Evolutionary conservation across 2,888 invertebrate species (phyloP).

Genomic region (Mayetiola destructor): DNA sequence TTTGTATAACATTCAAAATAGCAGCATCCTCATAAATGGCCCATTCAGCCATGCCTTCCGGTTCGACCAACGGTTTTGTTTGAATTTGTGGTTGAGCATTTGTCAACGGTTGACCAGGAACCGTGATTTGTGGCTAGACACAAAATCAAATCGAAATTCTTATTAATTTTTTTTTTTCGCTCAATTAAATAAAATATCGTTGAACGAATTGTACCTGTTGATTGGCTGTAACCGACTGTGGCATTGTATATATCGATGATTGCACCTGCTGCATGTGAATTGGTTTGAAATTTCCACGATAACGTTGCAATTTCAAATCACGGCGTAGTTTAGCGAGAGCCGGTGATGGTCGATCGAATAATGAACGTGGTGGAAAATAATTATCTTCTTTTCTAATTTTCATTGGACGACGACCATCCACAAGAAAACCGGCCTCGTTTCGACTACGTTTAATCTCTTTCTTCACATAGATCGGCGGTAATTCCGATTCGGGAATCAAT

Average conservation of each 20-base stretch:
- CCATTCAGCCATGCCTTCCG: constrained; percentile 71
- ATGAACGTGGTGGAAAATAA: constrained; percentile 59
- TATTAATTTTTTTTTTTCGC: no score
- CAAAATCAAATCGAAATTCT: no score
- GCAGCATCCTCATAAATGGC: constrained; percentile 81
- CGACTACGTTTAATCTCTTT: constrained; percentile 60
- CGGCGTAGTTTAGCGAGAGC: constrained; percentile 59
- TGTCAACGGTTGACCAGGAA: neutral
- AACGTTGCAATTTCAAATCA: constrained; percentile 61
- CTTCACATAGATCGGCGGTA: constrained; percentile 67
- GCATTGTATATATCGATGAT: neutral
- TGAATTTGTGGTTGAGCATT: constrained; percentile 24
- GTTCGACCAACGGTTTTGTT: constrained; percentile 41
- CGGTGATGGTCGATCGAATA: constrained; percentile 67
- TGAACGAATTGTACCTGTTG: neutral
- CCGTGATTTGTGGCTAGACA: neutral
- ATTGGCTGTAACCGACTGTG: neutral
- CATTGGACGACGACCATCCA: constrained; percentile 43
- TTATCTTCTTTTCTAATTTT: constrained; percentile 58
- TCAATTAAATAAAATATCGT: no score
- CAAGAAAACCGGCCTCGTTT: constrained; percentile 41
- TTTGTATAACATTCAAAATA: constrained; percentile 64
- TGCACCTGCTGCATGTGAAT: constrained; percentile 20
- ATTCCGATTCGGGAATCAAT: constrained; percentile 58
- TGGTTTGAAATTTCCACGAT: constrained; percentile 43